Evolutionary conservation across 2,113 vertebrate genomes (phyloP).

Genomic region (Sigmodon hispidus): DNA sequence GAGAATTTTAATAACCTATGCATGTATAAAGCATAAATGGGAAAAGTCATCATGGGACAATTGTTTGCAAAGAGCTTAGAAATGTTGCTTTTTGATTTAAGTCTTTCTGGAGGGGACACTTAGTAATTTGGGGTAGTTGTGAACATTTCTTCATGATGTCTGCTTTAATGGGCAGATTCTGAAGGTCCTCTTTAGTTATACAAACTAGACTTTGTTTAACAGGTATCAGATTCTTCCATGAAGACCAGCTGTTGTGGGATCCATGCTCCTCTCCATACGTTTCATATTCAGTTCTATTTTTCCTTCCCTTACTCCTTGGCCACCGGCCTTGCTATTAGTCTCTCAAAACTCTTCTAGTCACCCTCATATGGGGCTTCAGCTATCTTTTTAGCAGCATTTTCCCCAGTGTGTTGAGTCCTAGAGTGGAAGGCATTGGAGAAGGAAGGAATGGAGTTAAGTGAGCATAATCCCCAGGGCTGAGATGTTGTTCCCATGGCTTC

Average conservation of each 20-base stretch:
- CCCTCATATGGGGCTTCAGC: background rate
- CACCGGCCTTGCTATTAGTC: background rate
- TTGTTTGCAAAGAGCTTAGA: constrained; percentile 48
- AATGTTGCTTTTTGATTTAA: constrained; percentile 31
- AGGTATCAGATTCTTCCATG: background rate
- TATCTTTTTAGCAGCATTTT: background rate
- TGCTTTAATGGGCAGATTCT: background rate
- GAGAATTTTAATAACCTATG: background rate
- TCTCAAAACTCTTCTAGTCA: background rate
- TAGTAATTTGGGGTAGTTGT: constrained; percentile 37
- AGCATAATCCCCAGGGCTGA: background rate
- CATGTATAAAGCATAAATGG: constrained; percentile 19
- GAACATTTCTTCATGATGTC: constrained; percentile 9
- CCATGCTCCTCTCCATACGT: background rate
- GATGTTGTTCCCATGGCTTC: background rate
- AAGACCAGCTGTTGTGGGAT: background rate
- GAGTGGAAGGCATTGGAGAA: background rate
- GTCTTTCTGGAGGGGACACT: background rate
- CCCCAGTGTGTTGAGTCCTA: background rate
- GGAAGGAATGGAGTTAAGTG: background rate
- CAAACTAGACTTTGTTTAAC: background rate
- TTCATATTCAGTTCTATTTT: background rate
- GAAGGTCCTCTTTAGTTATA: background rate
- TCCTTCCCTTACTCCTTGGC: background rate
- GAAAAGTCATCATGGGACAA: background rate